A percentile compares a stretch with the other conserved stretches of the same genome.
These are phyloP conservation scores for Sebastes kiyomatsui DNA, from an alignment of 2,797 vertebrate genomes.

Conservation along the genomic window DNA sequence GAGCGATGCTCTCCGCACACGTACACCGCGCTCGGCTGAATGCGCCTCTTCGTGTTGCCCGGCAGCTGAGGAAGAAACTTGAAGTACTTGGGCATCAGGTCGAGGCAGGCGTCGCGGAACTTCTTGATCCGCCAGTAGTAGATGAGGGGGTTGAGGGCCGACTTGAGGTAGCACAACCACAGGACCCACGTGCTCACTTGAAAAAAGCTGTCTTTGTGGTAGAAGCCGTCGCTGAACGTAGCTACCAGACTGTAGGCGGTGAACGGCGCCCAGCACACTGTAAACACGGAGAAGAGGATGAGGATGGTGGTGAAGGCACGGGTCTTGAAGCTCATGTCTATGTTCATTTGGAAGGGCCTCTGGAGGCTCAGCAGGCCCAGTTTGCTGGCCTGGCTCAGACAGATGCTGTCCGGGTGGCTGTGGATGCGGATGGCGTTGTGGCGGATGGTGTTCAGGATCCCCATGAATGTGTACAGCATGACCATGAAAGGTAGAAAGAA, in stretches of 20 bases:
- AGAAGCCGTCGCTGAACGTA: slow-evolving; percentile 91
- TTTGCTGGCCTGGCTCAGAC: slow-evolving; percentile 96
- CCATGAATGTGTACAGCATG: slow-evolving; percentile 96
- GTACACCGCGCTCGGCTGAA: slow-evolving; percentile 94
- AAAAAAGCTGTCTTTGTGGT: slow-evolving; percentile 92
- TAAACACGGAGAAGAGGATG: slow-evolving; percentile 96
- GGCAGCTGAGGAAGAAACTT: slow-evolving; percentile 95
- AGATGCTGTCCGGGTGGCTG: slow-evolving; percentile 93
- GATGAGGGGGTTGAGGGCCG: slow-evolving; percentile 97
- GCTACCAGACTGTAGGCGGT: slow-evolving; percentile 94
- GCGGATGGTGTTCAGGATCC: slow-evolving; percentile 95
- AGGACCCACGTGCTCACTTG: slow-evolving; percentile 96
- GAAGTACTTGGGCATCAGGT: slow-evolving; percentile 96
- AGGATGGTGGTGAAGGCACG: slow-evolving; percentile 99
- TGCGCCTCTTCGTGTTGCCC: slow-evolving; percentile 90
- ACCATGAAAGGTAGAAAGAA: slow-evolving; percentile 95
- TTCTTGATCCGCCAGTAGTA: slow-evolving; percentile 99
- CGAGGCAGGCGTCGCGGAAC: slow-evolving; percentile 96
- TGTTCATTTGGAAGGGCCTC: slow-evolving; percentile 94
- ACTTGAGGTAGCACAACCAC: slow-evolving; percentile 99
- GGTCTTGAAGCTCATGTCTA: slow-evolving; percentile 99
- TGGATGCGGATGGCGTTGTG: slow-evolving; percentile 96
- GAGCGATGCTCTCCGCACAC: slow-evolving; percentile 94
- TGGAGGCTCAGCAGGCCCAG: slow-evolving; percentile 95
- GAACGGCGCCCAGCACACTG: slow-evolving; percentile 94